phyloP scores from a whole-genome alignment of 2,888 invertebrate species.

The Chirona hameri region DNA sequence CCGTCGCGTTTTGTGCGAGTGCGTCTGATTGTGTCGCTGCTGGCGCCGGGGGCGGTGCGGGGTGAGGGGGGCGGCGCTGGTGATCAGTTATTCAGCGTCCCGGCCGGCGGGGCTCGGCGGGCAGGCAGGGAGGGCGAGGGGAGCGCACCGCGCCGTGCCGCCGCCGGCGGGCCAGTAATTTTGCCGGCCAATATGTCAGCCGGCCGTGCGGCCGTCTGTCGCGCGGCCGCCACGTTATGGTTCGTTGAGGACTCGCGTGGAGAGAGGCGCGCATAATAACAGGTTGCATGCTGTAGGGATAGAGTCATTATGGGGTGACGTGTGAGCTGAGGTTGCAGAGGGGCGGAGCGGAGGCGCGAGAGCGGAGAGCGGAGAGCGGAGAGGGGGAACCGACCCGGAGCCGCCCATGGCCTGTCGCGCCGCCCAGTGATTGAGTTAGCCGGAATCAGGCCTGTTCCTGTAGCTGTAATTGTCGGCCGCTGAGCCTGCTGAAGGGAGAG shows the following conservation, averaged over 20 bases:
- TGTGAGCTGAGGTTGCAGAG: slow-evolving; percentile 27
- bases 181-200: slow-evolving; percentile 28
- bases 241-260: slow-evolving; percentile 6
- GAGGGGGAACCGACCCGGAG: too few relatives aligned
- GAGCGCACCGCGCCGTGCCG: neutral
- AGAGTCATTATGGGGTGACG: neutral
- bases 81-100: too few relatives aligned
- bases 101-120: too few relatives aligned
- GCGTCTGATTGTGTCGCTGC: neutral
- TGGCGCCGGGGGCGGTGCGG: neutral
- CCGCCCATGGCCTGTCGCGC: neutral
- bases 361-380: neutral
- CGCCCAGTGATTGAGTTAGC: neutral
- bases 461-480: neutral
- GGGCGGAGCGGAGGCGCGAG: neutral
- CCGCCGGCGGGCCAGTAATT: neutral
- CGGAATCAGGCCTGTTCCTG: neutral
- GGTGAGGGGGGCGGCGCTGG: too few relatives aligned
- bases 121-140: too few relatives aligned
- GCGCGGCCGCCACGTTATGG: slow-evolving; percentile 3
- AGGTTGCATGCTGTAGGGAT: slow-evolving; percentile 25
- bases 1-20: neutral
- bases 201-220: neutral
- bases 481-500: neutral
- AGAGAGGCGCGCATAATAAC: slow-evolving; percentile 25